Evolutionary conservation across 2,797 vertebrate genomes (phyloP), one percentile per base, ranked within the genome.

Genomic region (Cyclopterus lumpus): DNA sequence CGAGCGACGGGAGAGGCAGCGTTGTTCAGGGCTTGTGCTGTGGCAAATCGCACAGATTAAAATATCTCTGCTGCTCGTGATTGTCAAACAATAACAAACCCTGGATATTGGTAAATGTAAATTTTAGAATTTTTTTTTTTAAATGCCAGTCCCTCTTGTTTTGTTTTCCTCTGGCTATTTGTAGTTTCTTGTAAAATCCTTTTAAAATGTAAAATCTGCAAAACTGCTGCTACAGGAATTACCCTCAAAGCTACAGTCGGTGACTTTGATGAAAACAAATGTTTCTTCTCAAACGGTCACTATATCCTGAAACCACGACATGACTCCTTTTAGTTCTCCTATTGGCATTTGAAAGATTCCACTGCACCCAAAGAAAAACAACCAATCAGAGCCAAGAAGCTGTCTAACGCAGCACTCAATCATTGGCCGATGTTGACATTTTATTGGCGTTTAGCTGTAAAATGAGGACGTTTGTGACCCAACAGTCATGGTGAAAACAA

Each of bases 1-100:
- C 6, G 51, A 65, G 65, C 44, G 30, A 32, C 36, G 51, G 38
- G 16, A 58, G 18, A 60, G 49, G 36, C 15, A 10, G 61, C 49
- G 74, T 55, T 44, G 42, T 30, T 48, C 57, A 26, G 59, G 2
- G 6, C 34, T 20, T 61, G 20, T 46, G 30, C 54, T 51, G 26
- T 26, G 5, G 15, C 9, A 48, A 24, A 67, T 73, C 16, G 63
- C 59, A 76, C 61, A 53, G 24, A 68, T 8, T 18, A 58, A 49
- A 26, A 18, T 34, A 2, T 36, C n/a, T 57, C 5, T 6, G 5
- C 36, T 58, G 5, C 28, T 14, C 5, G n/a, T 12, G 30, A 61
- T 38, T 20, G 9, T 51, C 8, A 26, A 62, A 73, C 9, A 55
- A 62, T 49, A 59, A n/a, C 8, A 60, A 34, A 60, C 30, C 32